A percentile compares a stretch with the other conserved stretches of the same genome.
Conservation (phyloP, 2,113 vertebrate species). For the Esox niger region DNA sequence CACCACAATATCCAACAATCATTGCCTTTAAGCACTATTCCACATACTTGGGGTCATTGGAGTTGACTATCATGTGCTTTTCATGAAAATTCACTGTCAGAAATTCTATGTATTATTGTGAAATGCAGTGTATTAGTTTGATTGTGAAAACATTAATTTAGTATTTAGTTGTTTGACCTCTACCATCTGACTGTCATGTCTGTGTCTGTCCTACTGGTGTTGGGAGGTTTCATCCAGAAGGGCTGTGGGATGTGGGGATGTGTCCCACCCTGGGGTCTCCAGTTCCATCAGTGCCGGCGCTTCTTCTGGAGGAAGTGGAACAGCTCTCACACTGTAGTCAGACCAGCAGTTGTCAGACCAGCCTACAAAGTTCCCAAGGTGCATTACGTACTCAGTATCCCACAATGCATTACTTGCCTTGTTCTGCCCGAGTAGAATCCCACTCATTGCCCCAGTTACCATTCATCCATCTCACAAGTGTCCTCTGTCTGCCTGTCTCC, state of each 20-base stretch:
- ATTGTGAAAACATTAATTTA: too few relatives aligned
- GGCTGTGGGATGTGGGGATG: constrained; percentile 8
- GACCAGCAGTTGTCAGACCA: constrained; percentile 63
- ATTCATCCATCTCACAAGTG: neutral
- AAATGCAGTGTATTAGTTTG: too few relatives aligned
- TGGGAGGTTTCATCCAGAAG: constrained; percentile 42
- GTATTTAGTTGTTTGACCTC: too few relatives aligned
- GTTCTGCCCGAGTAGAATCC: neutral
- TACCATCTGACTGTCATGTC: constrained; percentile 1
- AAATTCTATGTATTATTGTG: too few relatives aligned
- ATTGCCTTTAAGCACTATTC: too few relatives aligned
- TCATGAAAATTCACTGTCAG: too few relatives aligned
- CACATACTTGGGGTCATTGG: too few relatives aligned
- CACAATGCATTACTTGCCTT: neutral
- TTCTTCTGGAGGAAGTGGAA: constrained; percentile 74
- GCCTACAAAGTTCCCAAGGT: constrained; percentile 72
- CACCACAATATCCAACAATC: too few relatives aligned
- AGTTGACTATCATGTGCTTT: too few relatives aligned
- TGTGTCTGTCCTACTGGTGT: constrained; percentile 34
- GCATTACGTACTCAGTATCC: constrained; percentile 3
- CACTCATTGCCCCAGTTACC: constrained; percentile 70
- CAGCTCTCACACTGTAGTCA: constrained; percentile 59
- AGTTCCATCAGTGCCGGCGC: constrained; percentile 47
- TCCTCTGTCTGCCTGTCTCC: neutral
- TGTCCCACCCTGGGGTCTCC: constrained; percentile 15